A percentile compares a stretch with the other conserved stretches of the same genome.
These are phyloP conservation scores for Myioborus melanocephalus DNA, from an alignment of 2,797 vertebrate species.

Conservation along the genomic window DNA sequence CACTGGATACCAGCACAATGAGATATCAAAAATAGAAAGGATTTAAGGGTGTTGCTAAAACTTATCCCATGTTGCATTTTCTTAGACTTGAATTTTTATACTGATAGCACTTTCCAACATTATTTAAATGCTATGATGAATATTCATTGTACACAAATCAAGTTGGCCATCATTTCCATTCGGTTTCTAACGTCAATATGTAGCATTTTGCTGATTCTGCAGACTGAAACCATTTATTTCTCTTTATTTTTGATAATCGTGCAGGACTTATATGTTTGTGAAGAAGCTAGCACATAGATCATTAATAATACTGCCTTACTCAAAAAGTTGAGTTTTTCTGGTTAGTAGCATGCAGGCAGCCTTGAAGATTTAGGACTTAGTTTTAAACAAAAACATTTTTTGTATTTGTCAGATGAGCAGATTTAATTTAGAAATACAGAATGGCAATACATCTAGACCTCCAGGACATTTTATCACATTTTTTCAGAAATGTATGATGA, in stretches of 20 bases:
- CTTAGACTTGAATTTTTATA: not conserved
- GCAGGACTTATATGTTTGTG: not conserved
- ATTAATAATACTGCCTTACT: not conserved
- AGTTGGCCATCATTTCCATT: rapidly evolving
- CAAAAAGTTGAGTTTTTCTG: not conserved
- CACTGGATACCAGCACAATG: not conserved
- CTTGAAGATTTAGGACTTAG: not conserved
- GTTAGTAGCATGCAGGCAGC: not conserved
- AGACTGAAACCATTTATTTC: not conserved
- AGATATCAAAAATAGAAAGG: not conserved
- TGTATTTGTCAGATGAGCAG: not conserved
- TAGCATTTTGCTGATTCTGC: not conserved
- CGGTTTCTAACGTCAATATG: not conserved
- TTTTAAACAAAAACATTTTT: not conserved
- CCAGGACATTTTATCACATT: not conserved
- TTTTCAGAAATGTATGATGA: not conserved
- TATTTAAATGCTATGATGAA: not conserved
- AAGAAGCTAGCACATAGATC: not conserved
- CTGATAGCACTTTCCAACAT: not conserved
- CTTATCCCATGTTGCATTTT: not conserved
- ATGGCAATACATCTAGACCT: not conserved
- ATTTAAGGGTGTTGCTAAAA: not conserved
- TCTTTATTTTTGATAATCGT: not conserved
- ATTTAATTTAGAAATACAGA: not conserved
- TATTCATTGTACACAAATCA: not conserved